Percentiles rank a stretch among this genome's conserved stretches.
These are phyloP conservation scores for Caenorhabditis uteleia DNA, from an alignment of 2,888 invertebrate genomes.

Conservation along the genomic window DNA sequence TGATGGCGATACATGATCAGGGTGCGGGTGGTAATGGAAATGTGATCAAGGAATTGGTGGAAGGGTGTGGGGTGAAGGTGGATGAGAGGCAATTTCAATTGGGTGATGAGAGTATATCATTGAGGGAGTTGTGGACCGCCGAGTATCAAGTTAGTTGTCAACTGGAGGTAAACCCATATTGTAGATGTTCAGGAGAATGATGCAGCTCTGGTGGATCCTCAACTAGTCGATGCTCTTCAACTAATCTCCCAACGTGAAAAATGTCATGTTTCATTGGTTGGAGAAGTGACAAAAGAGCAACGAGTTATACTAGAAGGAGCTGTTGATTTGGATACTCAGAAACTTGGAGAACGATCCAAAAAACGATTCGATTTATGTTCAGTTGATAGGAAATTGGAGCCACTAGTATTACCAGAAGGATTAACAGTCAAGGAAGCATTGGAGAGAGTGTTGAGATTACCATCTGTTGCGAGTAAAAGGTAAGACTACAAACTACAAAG, in stretches of 20 bases:
- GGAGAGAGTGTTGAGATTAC: constrained; percentile 81
- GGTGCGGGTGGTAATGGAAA: constrained; percentile 96
- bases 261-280: constrained; percentile 90
- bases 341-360: constrained; percentile 53
- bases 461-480: constrained; percentile 87
- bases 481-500: too few relatives aligned
- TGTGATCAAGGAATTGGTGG: constrained; percentile 93
- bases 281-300: constrained; percentile 81
- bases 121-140: constrained; percentile 94
- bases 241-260: constrained; percentile 85
- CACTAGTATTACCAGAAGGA: constrained; percentile 73
- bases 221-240: constrained; percentile 77
- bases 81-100: constrained; percentile 85
- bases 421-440: constrained; percentile 78
- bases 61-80: constrained; percentile 88
- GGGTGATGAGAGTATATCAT: constrained; percentile 91
- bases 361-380: constrained; percentile 72
- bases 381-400: constrained; percentile 44
- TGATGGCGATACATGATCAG: constrained; percentile 94
- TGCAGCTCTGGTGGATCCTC: constrained; percentile 79
- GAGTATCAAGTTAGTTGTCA: constrained; percentile 79
- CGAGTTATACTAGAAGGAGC: constrained; percentile 71
- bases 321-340: constrained; percentile 53
- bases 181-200: constrained; percentile 71
- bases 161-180: too few relatives aligned